Percentiles rank a stretch among this genome's conserved stretches.
These are phyloP conservation scores for Tanytarsus gracilentus DNA, from an alignment of 2,888 invertebrate genomes.

Conservation along the genomic window DNA sequence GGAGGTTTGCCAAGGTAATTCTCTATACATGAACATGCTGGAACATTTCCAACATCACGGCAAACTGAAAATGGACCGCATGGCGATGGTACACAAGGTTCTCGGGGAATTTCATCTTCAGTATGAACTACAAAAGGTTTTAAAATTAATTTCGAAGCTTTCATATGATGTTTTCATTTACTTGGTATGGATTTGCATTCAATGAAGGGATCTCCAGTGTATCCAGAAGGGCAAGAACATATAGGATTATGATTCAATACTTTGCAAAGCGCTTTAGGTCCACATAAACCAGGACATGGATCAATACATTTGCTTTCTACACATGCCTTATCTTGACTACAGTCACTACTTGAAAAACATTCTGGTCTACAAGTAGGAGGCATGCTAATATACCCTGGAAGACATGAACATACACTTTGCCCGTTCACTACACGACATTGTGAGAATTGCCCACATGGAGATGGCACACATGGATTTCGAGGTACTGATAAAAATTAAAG, in stretches of 20 bases:
- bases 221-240: conserved; percentile 55
- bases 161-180: conserved; percentile 40
- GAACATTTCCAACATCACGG: conserved; percentile 52
- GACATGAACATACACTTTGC: no score
- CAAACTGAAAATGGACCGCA: conserved; percentile 77
- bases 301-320: conserved; percentile 62
- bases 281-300: conserved; percentile 65
- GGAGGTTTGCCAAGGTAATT: conserved; percentile 60
- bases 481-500: conserved; percentile 33
- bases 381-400: conserved; percentile 63
- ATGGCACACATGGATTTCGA: conserved; percentile 62
- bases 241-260: conserved; percentile 66
- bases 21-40: conserved; percentile 65
- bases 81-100: conserved; percentile 66
- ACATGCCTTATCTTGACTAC: conserved; percentile 59
- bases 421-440: no score
- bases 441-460: conserved; percentile 78
- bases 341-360: conserved; percentile 66
- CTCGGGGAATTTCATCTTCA: no score
- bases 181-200: conserved; percentile 54
- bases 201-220: conserved; percentile 64
- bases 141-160: conserved; percentile 43
- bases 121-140: no score
- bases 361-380: conserved; percentile 68
- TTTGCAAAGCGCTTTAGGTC: conserved; percentile 59